Evolutionary conservation across 2,797 vertebrate genomes (phyloP), one percentile per base, ranked within the genome.

Genomic region (Ctenopoma multispine): DNA sequence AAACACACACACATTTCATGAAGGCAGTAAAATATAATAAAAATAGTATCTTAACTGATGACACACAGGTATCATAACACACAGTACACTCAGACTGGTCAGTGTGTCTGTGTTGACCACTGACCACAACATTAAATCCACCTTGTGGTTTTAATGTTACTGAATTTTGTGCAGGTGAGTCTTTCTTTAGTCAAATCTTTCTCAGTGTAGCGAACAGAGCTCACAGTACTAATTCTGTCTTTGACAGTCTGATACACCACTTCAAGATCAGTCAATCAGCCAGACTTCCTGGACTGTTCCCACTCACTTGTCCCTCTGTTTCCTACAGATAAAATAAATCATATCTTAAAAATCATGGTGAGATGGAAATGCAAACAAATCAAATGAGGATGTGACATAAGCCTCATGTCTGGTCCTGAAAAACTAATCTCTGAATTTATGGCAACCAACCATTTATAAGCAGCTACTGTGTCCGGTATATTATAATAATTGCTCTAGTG

Each of bases 21-120:
- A 50, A 60, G 70, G 58, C 55, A 85, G 77, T 77, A 1, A 34
- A 34, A 34, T 34, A 79, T 77, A 85, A 47, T 31, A 1, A 40
- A n/a, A 40, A 40, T 34, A 8, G 14, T 41, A 1, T 41, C 13
- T 41, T 15, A 15, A 55, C 31, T 31, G 7, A 1, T 34, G 7
- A 34, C 31, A 34, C 31, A 34, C 31, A 34, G 31, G 31, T 9
- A 8, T 34, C 31, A 34, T 7, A 34, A 34, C 31, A 29, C 27
- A 34, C 31, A 7, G 31, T 34, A 34, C 31, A 34, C 31, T 1
- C 7, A 34, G 31, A 34, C 31, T 34, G 31, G 31, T 9, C 31
- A 34, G 8, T 34, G 31, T 8, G 8, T 8, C 31, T 2, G 7
- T 34, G 31, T 9, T 31, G 29, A 31, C 1, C 29, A 8, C 31